phyloP scores from a whole-genome alignment of 2,888 invertebrate genomes.

The Nesidiocoris tenuis region DNA sequence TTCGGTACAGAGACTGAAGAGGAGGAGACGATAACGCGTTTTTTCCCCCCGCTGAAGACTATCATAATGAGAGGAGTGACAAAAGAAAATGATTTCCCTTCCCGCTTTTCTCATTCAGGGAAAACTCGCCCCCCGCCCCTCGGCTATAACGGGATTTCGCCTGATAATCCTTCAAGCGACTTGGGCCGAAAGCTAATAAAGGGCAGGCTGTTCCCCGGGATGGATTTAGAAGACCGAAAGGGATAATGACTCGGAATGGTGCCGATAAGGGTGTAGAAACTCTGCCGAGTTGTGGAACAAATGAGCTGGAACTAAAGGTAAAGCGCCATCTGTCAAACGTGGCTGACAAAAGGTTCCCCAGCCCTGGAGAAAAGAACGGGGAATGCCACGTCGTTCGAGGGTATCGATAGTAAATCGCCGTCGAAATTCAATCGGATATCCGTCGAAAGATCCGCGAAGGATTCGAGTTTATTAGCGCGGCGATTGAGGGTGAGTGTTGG shows the following conservation, averaged over 20 bases:
- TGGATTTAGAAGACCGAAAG: background rate
- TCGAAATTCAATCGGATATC: no score
- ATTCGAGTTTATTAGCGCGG: no score
- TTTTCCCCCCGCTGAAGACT: background rate
- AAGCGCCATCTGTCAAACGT: constrained; percentile 32
- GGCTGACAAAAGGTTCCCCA: constrained; percentile 4
- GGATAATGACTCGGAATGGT: constrained; percentile 39
- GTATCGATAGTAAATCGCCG: background rate
- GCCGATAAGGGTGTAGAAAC: constrained; percentile 21
- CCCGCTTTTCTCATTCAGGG: background rate
- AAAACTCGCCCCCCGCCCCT: background rate
- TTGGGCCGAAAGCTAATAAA: background rate
- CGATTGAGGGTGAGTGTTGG: no score
- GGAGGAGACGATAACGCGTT: background rate
- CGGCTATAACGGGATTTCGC: background rate
- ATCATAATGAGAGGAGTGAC: background rate
- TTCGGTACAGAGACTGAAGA: background rate
- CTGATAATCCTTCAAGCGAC: background rate
- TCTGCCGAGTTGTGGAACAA: constrained; percentile 18
- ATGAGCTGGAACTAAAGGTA: constrained; percentile 37
- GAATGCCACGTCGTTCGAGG: background rate
- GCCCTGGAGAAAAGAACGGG: background rate
- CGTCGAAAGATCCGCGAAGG: no score
- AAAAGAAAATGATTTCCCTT: background rate
- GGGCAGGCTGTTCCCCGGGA: background rate